Conservation (phyloP, 1,140 invertebrate species). For the Steinernema feltiae region DNA sequence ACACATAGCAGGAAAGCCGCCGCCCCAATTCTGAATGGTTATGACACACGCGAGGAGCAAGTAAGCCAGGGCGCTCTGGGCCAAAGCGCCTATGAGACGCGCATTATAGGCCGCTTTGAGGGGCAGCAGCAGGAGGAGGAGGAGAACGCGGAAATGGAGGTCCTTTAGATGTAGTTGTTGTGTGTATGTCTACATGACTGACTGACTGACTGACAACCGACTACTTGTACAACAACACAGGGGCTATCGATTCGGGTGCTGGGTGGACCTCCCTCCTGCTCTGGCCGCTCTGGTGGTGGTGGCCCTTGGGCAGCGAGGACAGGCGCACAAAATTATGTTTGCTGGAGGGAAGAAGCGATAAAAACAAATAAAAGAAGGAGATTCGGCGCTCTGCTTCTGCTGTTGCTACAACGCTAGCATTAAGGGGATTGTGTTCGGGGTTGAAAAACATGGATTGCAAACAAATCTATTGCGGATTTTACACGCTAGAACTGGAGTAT, state of each 20-base stretch:
- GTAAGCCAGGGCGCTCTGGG: background rate
- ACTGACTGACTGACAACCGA: no score
- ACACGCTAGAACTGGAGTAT: no score
- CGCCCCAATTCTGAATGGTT: background rate
- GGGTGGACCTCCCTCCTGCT: no score
- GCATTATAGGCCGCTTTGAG: slow-evolving; percentile 3
- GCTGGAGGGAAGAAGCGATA: background rate
- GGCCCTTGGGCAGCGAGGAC: background rate
- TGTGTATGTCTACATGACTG: background rate
- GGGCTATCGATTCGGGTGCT: background rate
- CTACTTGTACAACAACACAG: background rate
- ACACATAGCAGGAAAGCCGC: background rate
- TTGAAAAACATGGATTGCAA: no score
- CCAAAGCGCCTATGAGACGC: no score
- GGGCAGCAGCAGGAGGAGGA: no score
- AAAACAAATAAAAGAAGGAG: background rate
- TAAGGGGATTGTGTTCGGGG: no score
- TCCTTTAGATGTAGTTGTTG: slow-evolving; percentile 3
- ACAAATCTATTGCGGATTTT: no score
- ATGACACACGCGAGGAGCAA: background rate
- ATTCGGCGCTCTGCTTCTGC: background rate
- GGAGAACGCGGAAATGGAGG: background rate
- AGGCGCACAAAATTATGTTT: slow-evolving; percentile 12
- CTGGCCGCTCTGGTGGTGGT: no score
- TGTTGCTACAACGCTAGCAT: no score